A percentile compares a stretch with the other conserved stretches of the same genome.
These are phyloP conservation scores for Menidia beryllina DNA, from an alignment of 2,113 vertebrate genomes.

Conservation along the genomic window DNA sequence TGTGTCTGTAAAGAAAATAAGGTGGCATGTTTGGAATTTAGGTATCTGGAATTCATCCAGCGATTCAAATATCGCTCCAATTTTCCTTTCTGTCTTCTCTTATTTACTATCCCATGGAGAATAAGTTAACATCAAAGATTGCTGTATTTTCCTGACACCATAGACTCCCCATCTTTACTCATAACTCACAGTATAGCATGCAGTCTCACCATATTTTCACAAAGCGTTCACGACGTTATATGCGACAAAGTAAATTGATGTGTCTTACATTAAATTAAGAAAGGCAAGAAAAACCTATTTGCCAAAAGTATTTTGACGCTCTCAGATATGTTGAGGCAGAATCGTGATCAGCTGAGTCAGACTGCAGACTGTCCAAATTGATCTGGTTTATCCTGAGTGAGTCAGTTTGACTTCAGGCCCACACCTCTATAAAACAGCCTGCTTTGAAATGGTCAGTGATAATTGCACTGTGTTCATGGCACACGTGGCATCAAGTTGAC, in stretches of 20 bases:
- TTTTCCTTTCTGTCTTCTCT: neutral
- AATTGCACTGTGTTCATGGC: conserved; percentile 27
- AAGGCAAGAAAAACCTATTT: neutral
- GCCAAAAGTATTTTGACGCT: conserved; percentile 1
- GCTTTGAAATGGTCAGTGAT: conserved; percentile 31
- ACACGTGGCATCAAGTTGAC: conserved; percentile 21
- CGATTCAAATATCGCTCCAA: conserved; percentile 24
- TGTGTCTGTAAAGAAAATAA: conserved; percentile 10
- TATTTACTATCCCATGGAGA: conserved; percentile 47
- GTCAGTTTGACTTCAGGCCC: conserved; percentile 52
- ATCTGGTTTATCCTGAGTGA: conserved; percentile 50
- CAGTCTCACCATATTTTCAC: neutral
- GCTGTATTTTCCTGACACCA: conserved; percentile 42
- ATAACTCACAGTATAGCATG: neutral
- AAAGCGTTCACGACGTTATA: neutral
- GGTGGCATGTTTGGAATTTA: neutral
- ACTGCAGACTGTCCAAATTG: conserved; percentile 52
- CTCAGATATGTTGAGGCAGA: conserved; percentile 11
- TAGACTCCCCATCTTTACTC: conserved; percentile 16
- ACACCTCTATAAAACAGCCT: conserved; percentile 25
- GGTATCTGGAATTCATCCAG: conserved; percentile 3
- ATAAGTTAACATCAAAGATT: conserved; percentile 65
- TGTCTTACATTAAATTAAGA: conserved; percentile 1
- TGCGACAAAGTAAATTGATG: neutral
- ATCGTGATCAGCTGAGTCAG: conserved; percentile 66